These are phyloP conservation scores for Zaprionus lineosus DNA, from an alignment of 2,888 invertebrate species.

Conservation along the genomic window DNA sequence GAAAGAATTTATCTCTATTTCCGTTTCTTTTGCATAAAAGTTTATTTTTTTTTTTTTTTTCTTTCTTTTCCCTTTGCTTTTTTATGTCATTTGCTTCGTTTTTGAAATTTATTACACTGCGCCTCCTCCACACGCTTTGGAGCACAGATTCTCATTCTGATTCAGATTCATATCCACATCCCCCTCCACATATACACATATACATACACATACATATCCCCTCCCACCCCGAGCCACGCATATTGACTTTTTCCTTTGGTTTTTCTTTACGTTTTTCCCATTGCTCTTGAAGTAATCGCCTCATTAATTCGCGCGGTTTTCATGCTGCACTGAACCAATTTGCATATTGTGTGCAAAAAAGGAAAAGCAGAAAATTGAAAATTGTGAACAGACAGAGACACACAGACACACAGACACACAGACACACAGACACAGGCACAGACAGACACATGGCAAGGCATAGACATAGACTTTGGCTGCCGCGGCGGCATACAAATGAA, in stretches of 20 bases:
- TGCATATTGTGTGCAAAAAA: conserved; percentile 75
- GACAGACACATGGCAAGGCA: neutral
- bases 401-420: neutral
- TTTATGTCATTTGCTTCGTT: conserved; percentile 24
- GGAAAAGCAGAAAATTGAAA: conserved; percentile 26
- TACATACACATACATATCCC: no score
- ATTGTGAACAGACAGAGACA: no score
- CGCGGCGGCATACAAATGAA: conserved; percentile 41
- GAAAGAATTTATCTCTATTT: conserved; percentile 75
- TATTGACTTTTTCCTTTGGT: conserved; percentile 1
- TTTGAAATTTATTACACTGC: conserved; percentile 63
- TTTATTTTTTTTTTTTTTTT: conserved; percentile 29
- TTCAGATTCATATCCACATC: no score
- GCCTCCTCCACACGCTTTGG: conserved; percentile 6
- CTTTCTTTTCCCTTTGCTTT: conserved; percentile 31
- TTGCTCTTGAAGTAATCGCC: conserved; percentile 71
- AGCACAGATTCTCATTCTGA: no score
- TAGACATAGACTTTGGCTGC: neutral
- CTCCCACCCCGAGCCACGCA: no score
- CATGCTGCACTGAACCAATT: conserved; percentile 76
- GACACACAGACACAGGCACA: conserved; percentile 9
- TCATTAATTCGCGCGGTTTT: conserved; percentile 78
- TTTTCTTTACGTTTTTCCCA: conserved; percentile 29
- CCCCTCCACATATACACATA: conserved; percentile 12
- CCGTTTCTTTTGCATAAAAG: conserved; percentile 74